Conservation (phyloP, 2,888 invertebrate species). For the Phlogophora meticulosa region DNA sequence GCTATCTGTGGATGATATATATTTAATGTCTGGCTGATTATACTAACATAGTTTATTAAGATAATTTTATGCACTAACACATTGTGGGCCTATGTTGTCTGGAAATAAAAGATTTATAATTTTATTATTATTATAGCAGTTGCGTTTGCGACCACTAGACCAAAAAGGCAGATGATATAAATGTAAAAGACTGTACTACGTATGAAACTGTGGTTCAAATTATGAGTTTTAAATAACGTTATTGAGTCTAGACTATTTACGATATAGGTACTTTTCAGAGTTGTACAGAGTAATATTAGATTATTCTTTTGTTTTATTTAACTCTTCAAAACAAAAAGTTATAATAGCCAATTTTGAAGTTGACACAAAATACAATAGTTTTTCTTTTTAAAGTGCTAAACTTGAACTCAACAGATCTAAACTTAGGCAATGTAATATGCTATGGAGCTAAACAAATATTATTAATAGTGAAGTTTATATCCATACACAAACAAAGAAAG, state of each 20-base stretch:
- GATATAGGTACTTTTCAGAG: too few relatives aligned
- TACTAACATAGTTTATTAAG: too few relatives aligned
- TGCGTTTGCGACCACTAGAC: too few relatives aligned
- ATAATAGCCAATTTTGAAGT: constrained; percentile 43
- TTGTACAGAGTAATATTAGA: constrained; percentile 16
- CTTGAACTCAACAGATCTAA: constrained; percentile 29
- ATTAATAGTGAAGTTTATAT: constrained; percentile 18
- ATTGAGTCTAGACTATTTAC: too few relatives aligned
- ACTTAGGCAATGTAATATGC: constrained; percentile 18
- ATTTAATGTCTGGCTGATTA: too few relatives aligned
- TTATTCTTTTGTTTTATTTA: constrained; percentile 32
- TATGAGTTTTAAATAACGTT: neutral
- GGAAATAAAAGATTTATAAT: too few relatives aligned
- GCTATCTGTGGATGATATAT: too few relatives aligned
- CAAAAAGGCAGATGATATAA: too few relatives aligned
- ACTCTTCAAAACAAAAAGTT: constrained; percentile 39
- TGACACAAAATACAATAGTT: constrained; percentile 36
- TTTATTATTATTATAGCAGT: too few relatives aligned
- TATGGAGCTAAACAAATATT: neutral
- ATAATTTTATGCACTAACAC: too few relatives aligned
- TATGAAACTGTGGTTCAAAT: neutral
- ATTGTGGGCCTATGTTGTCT: too few relatives aligned
- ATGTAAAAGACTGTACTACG: too few relatives aligned
- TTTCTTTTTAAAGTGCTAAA: constrained; percentile 30
- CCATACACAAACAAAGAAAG: neutral